Evolutionary conservation across 2,888 invertebrate species (phyloP), one percentile per base, ranked within the genome.

Genomic region (Tricholauxania praeusta): DNA sequence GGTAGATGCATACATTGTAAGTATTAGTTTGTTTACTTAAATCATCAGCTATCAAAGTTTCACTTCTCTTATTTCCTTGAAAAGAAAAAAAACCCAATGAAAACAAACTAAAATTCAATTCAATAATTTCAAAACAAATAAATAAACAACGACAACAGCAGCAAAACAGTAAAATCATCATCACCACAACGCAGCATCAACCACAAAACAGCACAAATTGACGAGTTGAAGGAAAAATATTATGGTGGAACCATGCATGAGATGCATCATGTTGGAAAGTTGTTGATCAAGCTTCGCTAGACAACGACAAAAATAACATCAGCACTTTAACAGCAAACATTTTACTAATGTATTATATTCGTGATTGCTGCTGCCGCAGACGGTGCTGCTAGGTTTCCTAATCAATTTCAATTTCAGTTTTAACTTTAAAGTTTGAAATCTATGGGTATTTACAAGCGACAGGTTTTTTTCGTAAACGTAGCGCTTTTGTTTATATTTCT

Each of bases 341-440:
- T 63, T 66, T 70, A 72, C 67, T 72, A 72, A 72, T 74, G 72
- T 72, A 51, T 59, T 66, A 65, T 72, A 17, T 66, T 72, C 70
- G 39, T 39, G 39, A 39, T 57, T 57, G 57, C 57, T 57, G 57
- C 10, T 57, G 57, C 57, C 39, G 8, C 7, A 39, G 39, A 8
- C 8, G 10, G 6, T 39, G 57, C 19, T 28, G 19, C 57, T 3
- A 22, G 57, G 10, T 12, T 28, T 57, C 28, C 28, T 28, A 62
- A 62, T 32, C 62, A 62, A 62, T 62, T 62, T 62, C 62, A 62
- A 62, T 62, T 62, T 62, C 62, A 62, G 62, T 55, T 55, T 55
- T 10, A 55, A 8, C 55, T 19, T 8, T 12, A 55, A 14, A 7
- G 55, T 28, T 28, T 4, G 28, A 28, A 3, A 28, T 28, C 3